These are phyloP conservation scores for Xiphophorus maculatus DNA, from an alignment of 2,113 vertebrate species.

Conservation along the genomic window DNA sequence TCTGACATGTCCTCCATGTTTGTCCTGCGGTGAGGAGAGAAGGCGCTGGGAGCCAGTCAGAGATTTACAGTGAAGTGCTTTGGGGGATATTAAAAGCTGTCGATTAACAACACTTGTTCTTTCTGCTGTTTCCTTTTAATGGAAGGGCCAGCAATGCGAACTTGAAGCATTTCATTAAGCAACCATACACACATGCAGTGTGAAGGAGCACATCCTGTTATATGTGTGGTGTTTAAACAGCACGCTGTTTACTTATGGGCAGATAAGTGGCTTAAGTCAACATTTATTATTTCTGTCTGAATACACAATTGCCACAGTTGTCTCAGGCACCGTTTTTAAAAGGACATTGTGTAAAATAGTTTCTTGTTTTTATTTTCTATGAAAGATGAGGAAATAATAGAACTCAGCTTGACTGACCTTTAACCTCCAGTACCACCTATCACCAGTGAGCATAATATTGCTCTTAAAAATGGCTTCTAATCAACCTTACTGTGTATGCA, in stretches of 20 bases:
- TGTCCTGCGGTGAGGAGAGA: constrained; percentile 1
- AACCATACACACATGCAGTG: not conserved
- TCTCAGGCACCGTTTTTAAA: not conserved
- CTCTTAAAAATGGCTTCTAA: too few relatives aligned
- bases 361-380: too few relatives aligned
- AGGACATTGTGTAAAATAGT: too few relatives aligned
- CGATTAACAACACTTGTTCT: constrained; percentile 14
- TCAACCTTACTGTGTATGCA: too few relatives aligned
- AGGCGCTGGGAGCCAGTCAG: constrained; percentile 23
- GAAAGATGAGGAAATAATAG: too few relatives aligned
- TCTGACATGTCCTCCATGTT: not conserved
- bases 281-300: not conserved
- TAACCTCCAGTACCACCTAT: too few relatives aligned
- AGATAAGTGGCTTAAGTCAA: not conserved
- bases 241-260: not conserved
- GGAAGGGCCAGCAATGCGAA: not conserved
- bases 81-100: constrained; percentile 20
- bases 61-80: not conserved
- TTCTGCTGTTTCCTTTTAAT: constrained; percentile 5
- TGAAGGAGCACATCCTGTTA: not conserved
- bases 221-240: constrained; percentile 6
- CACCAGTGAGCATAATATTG: too few relatives aligned
- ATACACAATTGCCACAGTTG: not conserved
- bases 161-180: not conserved
- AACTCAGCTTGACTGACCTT: too few relatives aligned